Conservation (phyloP, 1,140 invertebrate genomes). For the Diabrotica undecimpunctata region DNA sequence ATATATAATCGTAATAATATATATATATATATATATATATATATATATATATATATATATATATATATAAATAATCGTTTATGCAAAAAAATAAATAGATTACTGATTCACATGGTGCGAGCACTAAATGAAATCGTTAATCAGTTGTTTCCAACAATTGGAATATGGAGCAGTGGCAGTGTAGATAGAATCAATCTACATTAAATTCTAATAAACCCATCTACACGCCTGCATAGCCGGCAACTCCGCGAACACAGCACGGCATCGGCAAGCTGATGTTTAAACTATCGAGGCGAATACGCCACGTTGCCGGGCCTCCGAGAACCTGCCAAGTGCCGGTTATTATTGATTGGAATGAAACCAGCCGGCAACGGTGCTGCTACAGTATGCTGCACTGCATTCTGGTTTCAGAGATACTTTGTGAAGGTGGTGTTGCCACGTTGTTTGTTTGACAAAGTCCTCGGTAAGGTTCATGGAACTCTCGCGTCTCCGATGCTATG, state of each 20-base stretch:
- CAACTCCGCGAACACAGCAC: neutral
- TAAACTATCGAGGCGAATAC: slow-evolving; percentile 11
- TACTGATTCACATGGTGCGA: no score
- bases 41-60: no score
- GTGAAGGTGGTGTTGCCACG: slow-evolving; percentile 10
- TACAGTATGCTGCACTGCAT: slow-evolving; percentile 45
- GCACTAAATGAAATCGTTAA: no score
- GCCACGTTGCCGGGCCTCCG: slow-evolving; percentile 31
- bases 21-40: no score
- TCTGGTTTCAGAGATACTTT: slow-evolving; percentile 23
- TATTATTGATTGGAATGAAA: slow-evolving; percentile 43
- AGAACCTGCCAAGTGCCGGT: slow-evolving; percentile 30
- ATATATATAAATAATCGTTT: no score
- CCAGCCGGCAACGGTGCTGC: slow-evolving; percentile 40
- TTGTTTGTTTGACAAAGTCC: slow-evolving; percentile 6
- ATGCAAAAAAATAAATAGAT: no score
- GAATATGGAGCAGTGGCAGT: no score
- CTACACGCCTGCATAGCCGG: neutral
- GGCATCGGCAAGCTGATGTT: slow-evolving; percentile 12
- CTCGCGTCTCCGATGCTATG: slow-evolving; percentile 2
- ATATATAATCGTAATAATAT: no score
- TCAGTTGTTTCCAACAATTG: no score
- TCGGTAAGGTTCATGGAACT: slow-evolving; percentile 14
- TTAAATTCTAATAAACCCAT: slow-evolving; percentile 15
- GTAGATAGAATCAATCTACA: neutral